Evolutionary conservation across 1,140 invertebrate species (phyloP).

Genomic region (Anastrepha obliqua): DNA sequence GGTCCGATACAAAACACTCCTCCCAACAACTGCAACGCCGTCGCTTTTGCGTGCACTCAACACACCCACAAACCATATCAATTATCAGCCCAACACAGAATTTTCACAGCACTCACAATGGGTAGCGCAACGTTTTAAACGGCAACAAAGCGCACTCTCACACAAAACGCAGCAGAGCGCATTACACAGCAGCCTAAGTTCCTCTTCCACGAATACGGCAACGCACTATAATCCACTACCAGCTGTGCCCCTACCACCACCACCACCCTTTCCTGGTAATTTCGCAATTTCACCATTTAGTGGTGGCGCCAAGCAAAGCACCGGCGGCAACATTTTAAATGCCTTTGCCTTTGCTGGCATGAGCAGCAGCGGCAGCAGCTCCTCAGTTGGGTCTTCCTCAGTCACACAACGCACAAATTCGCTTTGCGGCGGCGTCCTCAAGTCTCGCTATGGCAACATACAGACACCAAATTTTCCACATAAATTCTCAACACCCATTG

Average conservation of each 20-base stretch:
- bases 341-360: conserved; percentile 51
- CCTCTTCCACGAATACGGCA: background rate
- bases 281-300: conserved; percentile 59
- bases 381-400: conserved; percentile 47
- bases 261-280: conserved; percentile 66
- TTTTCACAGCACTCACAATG: background rate
- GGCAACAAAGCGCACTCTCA: conserved; percentile 43
- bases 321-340: conserved; percentile 32
- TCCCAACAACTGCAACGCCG: background rate
- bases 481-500: conserved; percentile 85
- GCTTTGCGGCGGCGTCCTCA: conserved; percentile 80
- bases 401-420: conserved; percentile 35
- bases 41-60: background rate
- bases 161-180: conserved; percentile 19
- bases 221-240: conserved; percentile 57
- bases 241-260: conserved; percentile 68
- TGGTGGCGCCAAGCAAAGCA: background rate
- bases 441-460: conserved; percentile 80
- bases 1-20: background rate
- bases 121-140: conserved; percentile 48
- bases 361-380: background rate
- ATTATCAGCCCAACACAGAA: background rate
- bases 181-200: background rate
- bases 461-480: conserved; percentile 89
- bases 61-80: conserved; percentile 7